Percentiles rank a stretch among this genome's conserved stretches.
Conservation (phyloP, 2,888 invertebrate species). For the Diabrotica balteata region DNA sequence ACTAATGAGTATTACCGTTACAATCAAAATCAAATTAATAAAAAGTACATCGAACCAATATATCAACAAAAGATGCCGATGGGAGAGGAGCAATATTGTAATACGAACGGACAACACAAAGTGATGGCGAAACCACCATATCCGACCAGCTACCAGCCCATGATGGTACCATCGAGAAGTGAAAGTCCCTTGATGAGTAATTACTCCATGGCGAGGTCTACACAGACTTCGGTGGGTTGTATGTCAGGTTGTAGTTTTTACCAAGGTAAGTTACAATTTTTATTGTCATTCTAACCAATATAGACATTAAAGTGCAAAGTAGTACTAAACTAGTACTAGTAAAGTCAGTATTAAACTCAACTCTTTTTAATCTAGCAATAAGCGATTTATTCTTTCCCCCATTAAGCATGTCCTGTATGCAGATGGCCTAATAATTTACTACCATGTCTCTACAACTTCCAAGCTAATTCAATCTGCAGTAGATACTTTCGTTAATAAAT, state of each 20-base stretch:
- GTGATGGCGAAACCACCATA: constrained; percentile 23
- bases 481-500: too few relatives aligned
- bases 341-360: too few relatives aligned
- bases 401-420: too few relatives aligned
- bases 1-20: constrained; percentile 48
- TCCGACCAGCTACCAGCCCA: constrained; percentile 28
- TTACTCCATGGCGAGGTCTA: constrained; percentile 57
- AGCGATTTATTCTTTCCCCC: too few relatives aligned
- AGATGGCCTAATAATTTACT: too few relatives aligned
- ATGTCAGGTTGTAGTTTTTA: constrained; percentile 47
- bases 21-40: constrained; percentile 59
- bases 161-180: constrained; percentile 52
- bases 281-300: too few relatives aligned
- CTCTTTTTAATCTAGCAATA: too few relatives aligned
- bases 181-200: constrained; percentile 57
- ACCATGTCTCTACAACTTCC: too few relatives aligned
- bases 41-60: constrained; percentile 55
- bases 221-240: constrained; percentile 54
- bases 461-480: too few relatives aligned
- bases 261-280: constrained; percentile 27
- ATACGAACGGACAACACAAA: constrained; percentile 41
- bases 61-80: constrained; percentile 51
- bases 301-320: too few relatives aligned
- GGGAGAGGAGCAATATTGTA: constrained; percentile 52
- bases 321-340: too few relatives aligned